A percentile compares a stretch with the other conserved stretches of the same genome.
These are phyloP conservation scores for Bursaphelenchus okinawaensis DNA, from an alignment of 2,888 invertebrate genomes.

Conservation along the genomic window DNA sequence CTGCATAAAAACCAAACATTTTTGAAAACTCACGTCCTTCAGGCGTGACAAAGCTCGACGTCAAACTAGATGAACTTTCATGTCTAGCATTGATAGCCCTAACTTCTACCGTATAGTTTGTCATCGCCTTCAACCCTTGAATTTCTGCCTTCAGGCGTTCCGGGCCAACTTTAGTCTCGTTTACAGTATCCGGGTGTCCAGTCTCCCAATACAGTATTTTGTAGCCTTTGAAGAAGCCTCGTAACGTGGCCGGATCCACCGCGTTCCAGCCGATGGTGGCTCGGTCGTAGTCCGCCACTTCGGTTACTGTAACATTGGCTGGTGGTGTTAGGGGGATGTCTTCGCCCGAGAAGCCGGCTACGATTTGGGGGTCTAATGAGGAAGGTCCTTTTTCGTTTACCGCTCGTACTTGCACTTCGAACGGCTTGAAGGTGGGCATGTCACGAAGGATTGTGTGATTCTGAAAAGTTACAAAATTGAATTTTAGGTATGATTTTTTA, in stretches of 20 bases:
- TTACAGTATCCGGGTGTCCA: slow-evolving; percentile 22
- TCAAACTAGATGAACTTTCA: slow-evolving; percentile 81
- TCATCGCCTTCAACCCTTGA: slow-evolving; percentile 70
- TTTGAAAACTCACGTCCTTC: slow-evolving; percentile 67
- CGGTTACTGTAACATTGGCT: slow-evolving; percentile 71
- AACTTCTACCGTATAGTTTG: slow-evolving; percentile 80
- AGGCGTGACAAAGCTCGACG: slow-evolving; percentile 76
- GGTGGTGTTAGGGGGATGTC: slow-evolving; percentile 73
- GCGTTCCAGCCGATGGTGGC: slow-evolving; percentile 74
- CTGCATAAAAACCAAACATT: background rate
- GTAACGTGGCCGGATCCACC: slow-evolving; percentile 72
- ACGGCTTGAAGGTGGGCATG: slow-evolving; percentile 83
- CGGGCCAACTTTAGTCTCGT: slow-evolving; percentile 13
- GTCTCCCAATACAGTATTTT: slow-evolving; percentile 63
- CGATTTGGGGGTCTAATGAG: slow-evolving; percentile 73
- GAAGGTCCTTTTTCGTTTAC: slow-evolving; percentile 48
- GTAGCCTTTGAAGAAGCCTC: slow-evolving; percentile 83
- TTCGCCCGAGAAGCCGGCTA: slow-evolving; percentile 87
- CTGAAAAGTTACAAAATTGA: slow-evolving; percentile 55
- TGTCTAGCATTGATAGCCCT: slow-evolving; percentile 81
- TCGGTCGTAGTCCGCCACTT: background rate
- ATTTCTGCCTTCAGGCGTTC: slow-evolving; percentile 9
- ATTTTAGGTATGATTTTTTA: background rate
- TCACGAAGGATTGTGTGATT: slow-evolving; percentile 70
- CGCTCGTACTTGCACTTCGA: slow-evolving; percentile 73